Percentiles rank a stretch among this genome's conserved stretches.
Evolutionary conservation across 2,888 invertebrate species (phyloP).

Genomic region (Piscicola geometra): DNA sequence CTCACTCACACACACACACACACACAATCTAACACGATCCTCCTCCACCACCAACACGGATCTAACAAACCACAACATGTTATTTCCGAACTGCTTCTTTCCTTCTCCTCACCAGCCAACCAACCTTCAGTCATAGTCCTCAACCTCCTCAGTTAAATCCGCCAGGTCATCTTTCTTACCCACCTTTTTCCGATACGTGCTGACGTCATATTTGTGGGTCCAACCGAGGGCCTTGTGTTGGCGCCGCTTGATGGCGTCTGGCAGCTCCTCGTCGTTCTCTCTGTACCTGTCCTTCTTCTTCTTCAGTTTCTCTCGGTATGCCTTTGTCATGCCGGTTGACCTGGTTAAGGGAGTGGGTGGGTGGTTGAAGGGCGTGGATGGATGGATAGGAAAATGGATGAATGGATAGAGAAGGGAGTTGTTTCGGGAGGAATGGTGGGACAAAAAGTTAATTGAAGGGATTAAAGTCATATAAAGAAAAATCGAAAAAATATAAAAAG

Average conservation of each 20-base stretch:
- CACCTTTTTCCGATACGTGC: not conserved
- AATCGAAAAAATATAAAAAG: not conserved
- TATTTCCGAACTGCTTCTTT: no score
- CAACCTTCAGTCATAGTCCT: no score
- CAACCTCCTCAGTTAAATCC: no score
- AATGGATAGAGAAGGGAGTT: no score
- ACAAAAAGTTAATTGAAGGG: no score
- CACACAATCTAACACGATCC: no score
- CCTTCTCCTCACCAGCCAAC: no score
- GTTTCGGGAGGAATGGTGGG: no score
- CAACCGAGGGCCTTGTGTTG: slow-evolving; percentile 26
- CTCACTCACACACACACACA: no score
- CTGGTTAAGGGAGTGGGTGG: not conserved
- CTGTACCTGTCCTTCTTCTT: not conserved
- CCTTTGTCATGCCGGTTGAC: not conserved
- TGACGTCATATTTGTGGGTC: slow-evolving; percentile 4
- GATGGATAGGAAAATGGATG: not conserved
- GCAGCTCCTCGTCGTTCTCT: slow-evolving; percentile 11
- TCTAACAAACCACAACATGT: no score
- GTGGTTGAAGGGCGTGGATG: not conserved
- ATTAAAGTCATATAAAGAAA: no score
- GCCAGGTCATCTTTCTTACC: not conserved
- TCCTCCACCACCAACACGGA: no score
- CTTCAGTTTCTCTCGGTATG: not conserved
- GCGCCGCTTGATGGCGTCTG: not conserved